phyloP scores from a whole-genome alignment of 2,888 invertebrate species.

The Molorchus minor region DNA sequence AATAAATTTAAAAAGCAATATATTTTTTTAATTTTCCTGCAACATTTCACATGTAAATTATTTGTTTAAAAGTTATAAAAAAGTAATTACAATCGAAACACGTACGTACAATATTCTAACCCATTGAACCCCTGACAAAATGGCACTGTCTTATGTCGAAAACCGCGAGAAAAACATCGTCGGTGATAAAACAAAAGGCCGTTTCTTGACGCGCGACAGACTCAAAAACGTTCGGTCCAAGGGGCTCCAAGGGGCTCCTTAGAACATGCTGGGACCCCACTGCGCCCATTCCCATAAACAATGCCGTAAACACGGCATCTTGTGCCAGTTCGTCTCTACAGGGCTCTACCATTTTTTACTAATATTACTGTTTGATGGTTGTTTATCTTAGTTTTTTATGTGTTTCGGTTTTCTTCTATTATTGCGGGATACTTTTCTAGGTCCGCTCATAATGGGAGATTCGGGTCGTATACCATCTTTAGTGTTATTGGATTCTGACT shows the following conservation, averaged over 20 bases:
- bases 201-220: no score
- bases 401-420: constrained; percentile 42
- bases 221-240: not conserved
- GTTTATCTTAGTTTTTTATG: constrained; percentile 59
- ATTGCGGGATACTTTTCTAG: constrained; percentile 37
- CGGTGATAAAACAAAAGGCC: no score
- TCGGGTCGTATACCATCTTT: constrained; percentile 35
- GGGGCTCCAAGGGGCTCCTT: constrained; percentile 8
- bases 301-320: constrained; percentile 56
- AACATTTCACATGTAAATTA: no score
- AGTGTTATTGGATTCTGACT: constrained; percentile 39
- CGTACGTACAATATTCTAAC: no score
- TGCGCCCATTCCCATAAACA: constrained; percentile 57
- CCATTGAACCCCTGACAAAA: no score
- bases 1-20: no score
- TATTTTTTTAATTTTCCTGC: no score
- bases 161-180: no score
- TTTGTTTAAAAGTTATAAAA: no score
- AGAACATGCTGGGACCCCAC: constrained; percentile 21
- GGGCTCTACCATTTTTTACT: constrained; percentile 56
- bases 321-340: constrained; percentile 44
- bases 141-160: no score
- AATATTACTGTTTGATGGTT: constrained; percentile 58
- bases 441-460: constrained; percentile 26
- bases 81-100: no score